Base-by-base conservation (phyloP, 2,113 vertebrate species). In the Strix aluco region DNA sequence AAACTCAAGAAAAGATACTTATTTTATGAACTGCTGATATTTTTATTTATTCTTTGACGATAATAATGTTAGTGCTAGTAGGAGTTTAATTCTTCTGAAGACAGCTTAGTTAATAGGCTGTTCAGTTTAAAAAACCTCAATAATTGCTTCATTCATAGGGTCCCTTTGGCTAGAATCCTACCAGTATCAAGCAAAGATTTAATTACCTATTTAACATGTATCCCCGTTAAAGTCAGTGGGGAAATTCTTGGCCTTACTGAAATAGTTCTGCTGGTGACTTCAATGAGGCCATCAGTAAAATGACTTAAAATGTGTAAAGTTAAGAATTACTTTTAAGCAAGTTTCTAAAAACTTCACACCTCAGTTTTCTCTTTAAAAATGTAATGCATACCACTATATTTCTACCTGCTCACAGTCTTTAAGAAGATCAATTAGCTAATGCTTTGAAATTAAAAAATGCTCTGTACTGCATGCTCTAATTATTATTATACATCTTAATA, bases 371-470 rank as follows among this genome's bases (percentile, higher is more conserved):
- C 66, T 36, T 77, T 4, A 23, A 79, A 78, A 74, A 61, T 46
- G 22, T 18, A 38, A 55, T 47, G 55, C 26, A 44, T 61, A 17
- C 47, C 21, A 25, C 52, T 81, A 8, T 74, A 21, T 63, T 65
- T 61, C 78, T 91, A 36, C 74, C 78, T 85, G 81, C 78, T 85
- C 13, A 63, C 36, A 49, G 58, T n/a, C 86, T 92, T 85, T 61
- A 49, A 81, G 59, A 92, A 86, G 81, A 85, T 85, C 66, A 90
- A 13, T 90, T 80, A 91, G 49, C 36, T 55, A 73, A 44, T 55
- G 51, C 78, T 95, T 96, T 91, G 77, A 95, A 94, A 92, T 95
- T 69, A 58, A 78, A 94, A 96, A 80, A 57, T 21, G 15, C 27
- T 87, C 59, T 89, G 15, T 89, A 17, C 32, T 58, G 32, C 26